Base-by-base conservation (phyloP, 1,140 invertebrate species). In the Tetraneura akinire region DNA sequence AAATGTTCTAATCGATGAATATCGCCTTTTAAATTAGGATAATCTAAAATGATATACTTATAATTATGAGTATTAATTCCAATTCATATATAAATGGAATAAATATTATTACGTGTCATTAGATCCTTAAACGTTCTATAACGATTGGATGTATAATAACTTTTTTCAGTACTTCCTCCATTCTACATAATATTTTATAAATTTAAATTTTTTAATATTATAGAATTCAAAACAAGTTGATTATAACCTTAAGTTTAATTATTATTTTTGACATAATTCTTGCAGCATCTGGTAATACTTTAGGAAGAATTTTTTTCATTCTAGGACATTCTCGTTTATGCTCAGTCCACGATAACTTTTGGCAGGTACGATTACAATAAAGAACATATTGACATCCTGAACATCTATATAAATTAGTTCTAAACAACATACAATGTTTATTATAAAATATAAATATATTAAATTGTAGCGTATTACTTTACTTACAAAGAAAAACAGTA, bases 241-340 rank as follows among this genome's bases (percentile, higher is more conserved):
- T 47, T 45, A 68, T 13, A 82, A 87, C 86, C 81, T 86, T 84
- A 13, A 94, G 83, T 80, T 91, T 91, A 66, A 92, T 87, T 71
- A 94, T 90, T 55, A 95, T 87, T 83, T 90, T 89, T 10, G 91
- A 90, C 70, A 95, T 86, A 81, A 94, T 87, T 29, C 92, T 86
- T 4, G 91, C 92, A 26, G 90, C 89, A 86, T 94, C 92, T 3
- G 93, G 92, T 37, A 94, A 85, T 5, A 89, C 88, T 80, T 89
- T 88, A 0, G 92, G 91, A 14, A 87, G 83, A 32, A 92, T 87
- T 82, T 87, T 87, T 83, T 91, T 91, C 26, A 95, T 88, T 83
- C 90, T 90, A 45, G 87, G 83, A 85, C 94, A 95, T 87, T 95
- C 94, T 83, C 86, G 85, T 86, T 92, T 94, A 83, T 95, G 94